These are phyloP conservation scores for Drosophila pruinosa DNA, from an alignment of 1,140 invertebrate genomes.

Conservation along the genomic window DNA sequence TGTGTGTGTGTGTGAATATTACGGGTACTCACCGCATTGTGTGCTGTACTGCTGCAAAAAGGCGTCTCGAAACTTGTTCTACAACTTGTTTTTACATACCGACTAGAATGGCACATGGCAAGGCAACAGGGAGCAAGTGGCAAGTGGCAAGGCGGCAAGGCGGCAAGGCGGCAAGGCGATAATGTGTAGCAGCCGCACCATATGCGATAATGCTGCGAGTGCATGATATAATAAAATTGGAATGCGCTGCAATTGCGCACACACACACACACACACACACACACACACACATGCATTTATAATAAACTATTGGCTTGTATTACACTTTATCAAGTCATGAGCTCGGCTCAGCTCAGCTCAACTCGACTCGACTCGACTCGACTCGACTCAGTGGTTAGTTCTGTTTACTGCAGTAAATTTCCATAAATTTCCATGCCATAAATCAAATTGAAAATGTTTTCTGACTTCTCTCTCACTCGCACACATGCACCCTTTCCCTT, in stretches of 20 bases:
- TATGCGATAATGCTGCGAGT: slow-evolving; percentile 76
- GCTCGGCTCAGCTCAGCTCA: slow-evolving; percentile 25
- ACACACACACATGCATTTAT: slow-evolving; percentile 28
- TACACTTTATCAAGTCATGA: slow-evolving; percentile 56
- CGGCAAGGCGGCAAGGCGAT: slow-evolving; percentile 37
- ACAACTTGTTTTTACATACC: slow-evolving; percentile 79
- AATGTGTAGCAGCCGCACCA: slow-evolving; percentile 61
- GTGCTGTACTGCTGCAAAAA: slow-evolving; percentile 19
- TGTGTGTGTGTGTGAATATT: slow-evolving; percentile 34
- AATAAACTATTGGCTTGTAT: slow-evolving; percentile 43
- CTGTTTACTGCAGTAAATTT: slow-evolving; percentile 66
- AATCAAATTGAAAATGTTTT: slow-evolving; percentile 77
- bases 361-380: not conserved
- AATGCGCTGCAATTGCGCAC: slow-evolving; percentile 61
- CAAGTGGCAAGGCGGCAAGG: not conserved
- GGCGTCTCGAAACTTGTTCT: slow-evolving; percentile 75
- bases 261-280: slow-evolving; percentile 2
- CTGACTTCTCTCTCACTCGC: slow-evolving; percentile 4
- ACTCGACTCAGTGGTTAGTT: not conserved
- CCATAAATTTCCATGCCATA: slow-evolving; percentile 78
- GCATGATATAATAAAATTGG: slow-evolving; percentile 80
- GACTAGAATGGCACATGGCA: slow-evolving; percentile 58
- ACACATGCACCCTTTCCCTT: slow-evolving; percentile 7
- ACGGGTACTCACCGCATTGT: slow-evolving; percentile 44
- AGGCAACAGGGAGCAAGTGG: not conserved